Evolutionary conservation across 2,113 vertebrate genomes (phyloP).

Genomic region (Himantopus leucocephalus): DNA sequence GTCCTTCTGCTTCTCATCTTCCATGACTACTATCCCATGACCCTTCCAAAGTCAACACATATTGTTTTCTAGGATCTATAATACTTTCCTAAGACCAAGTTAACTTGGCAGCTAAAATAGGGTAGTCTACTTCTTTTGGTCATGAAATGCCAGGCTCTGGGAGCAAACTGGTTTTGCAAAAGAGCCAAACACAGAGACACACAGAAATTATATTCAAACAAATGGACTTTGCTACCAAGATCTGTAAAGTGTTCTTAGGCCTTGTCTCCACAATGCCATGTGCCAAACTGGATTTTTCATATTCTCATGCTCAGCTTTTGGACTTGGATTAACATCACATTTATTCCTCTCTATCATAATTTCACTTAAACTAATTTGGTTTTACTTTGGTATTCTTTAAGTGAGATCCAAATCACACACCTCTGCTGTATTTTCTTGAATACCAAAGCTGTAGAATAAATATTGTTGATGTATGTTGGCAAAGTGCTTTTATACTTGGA

Average conservation of each 20-base stretch:
- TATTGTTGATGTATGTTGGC: neutral
- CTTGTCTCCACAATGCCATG: neutral
- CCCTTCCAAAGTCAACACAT: neutral
- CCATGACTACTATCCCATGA: neutral
- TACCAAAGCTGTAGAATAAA: conserved; percentile 2
- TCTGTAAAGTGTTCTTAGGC: neutral
- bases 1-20: neutral
- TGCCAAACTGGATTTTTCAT: neutral
- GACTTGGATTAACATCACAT: neutral
- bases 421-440: neutral
- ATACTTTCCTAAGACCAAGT: neutral
- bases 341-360: neutral
- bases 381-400: neutral
- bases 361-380: neutral
- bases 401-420: neutral
- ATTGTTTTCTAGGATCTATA: neutral
- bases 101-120: neutral
- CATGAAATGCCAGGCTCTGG: neutral
- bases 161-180: neutral
- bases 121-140: neutral
- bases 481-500: conserved; percentile 24
- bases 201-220: neutral
- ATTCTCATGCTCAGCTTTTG: neutral
- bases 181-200: neutral
- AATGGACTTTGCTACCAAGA: neutral